Conservation (phyloP, 2,888 invertebrate genomes). For the Mimas tiliae region DNA sequence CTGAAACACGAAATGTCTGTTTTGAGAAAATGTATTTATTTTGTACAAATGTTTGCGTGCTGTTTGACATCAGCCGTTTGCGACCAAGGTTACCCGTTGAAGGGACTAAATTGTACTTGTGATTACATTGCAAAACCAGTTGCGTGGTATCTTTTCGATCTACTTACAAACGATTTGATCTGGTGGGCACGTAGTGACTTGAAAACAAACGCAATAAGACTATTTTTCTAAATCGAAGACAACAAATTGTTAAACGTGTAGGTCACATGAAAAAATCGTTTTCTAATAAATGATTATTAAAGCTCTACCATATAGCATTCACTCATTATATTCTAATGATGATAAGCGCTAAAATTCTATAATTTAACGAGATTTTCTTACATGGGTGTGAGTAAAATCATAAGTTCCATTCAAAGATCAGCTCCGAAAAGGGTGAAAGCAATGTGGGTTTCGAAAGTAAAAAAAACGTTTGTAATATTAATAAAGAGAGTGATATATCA, state of each 20-base stretch:
- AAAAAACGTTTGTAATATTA: slow-evolving; percentile 23
- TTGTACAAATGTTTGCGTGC: slow-evolving; percentile 25
- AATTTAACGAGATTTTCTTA: too few relatives aligned
- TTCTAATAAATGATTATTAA: too few relatives aligned
- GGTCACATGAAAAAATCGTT: not conserved
- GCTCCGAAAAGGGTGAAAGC: not conserved
- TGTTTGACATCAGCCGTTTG: slow-evolving; percentile 25
- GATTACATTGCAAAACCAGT: slow-evolving; percentile 28
- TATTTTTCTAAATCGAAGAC: not conserved
- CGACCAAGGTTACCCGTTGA: slow-evolving; percentile 17
- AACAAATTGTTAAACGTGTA: too few relatives aligned
- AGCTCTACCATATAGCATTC: too few relatives aligned
- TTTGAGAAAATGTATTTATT: slow-evolving; percentile 45
- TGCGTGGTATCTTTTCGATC: slow-evolving; percentile 31
- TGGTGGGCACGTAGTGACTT: slow-evolving; percentile 26
- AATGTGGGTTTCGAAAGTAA: not conserved
- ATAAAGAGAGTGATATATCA: slow-evolving; percentile 36
- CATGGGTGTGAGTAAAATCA: too few relatives aligned
- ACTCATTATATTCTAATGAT: too few relatives aligned
- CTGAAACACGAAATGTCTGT: slow-evolving; percentile 54
- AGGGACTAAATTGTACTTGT: slow-evolving; percentile 11
- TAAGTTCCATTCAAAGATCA: not conserved
- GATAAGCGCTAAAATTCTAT: too few relatives aligned
- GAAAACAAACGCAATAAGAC: not conserved
- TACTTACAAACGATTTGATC: slow-evolving; percentile 33